These are phyloP conservation scores for Vanessa tameamea DNA, from an alignment of 1,140 invertebrate genomes.

Conservation along the genomic window DNA sequence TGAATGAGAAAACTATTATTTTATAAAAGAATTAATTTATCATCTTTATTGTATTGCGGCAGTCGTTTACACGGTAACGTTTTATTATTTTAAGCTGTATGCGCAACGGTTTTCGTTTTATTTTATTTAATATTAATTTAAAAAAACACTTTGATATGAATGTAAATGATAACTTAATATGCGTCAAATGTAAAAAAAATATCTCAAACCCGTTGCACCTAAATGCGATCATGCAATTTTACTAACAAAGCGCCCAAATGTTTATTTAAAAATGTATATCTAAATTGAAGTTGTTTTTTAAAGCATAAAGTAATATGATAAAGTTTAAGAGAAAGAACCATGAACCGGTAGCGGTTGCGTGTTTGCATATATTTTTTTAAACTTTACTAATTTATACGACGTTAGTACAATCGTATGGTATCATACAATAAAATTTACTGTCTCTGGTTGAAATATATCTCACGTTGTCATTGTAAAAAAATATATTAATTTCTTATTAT, in stretches of 20 bases:
- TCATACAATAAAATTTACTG: neutral
- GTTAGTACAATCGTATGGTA: neutral
- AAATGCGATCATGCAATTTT: no score
- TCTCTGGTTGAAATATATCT: neutral
- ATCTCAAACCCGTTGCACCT: no score
- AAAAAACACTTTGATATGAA: no score
- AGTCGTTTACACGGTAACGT: neutral
- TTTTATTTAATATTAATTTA: no score
- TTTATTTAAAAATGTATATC: no score
- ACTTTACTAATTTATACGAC: neutral
- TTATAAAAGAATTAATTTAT: slow-evolving; percentile 18
- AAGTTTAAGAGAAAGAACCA: neutral
- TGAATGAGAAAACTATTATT: slow-evolving; percentile 18
- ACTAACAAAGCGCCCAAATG: no score
- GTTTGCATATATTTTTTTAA: slow-evolving; percentile 1
- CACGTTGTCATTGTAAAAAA: neutral
- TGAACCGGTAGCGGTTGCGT: neutral
- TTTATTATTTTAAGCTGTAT: neutral
- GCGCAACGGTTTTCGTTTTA: neutral
- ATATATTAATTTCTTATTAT: neutral
- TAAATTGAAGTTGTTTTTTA: neutral
- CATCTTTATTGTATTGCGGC: slow-evolving; percentile 6
- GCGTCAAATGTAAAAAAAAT: neutral
- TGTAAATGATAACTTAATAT: neutral
- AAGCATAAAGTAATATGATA: neutral